Base-by-base conservation (phyloP, 1,140 invertebrate genomes). In the Daktulosphaira vitifoliae region DNA sequence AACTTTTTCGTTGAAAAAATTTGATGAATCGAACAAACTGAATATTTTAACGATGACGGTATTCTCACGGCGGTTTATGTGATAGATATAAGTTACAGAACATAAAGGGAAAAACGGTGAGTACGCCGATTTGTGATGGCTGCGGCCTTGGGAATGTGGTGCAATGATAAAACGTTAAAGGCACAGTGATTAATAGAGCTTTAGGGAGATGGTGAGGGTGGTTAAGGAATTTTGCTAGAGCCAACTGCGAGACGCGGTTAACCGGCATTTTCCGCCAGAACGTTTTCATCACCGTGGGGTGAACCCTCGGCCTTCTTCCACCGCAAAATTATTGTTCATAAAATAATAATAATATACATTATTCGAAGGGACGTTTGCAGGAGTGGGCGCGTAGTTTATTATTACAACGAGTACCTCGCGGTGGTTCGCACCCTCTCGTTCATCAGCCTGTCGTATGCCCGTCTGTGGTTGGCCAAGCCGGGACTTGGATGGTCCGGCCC, bases 401-500 rank as follows among this genome's bases (percentile, higher is more conserved):
- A 13, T 18, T 15, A 22, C 5, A 20, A 48, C 16, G 46, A 42
- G 16, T n/a, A 5, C 23, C 53, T 2, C 37, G 37, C 38, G 3
- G n/a, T 16, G 33, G 39, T 38, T n/a, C 13, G 20, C 11, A 44
- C 7, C 22, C 23, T 2, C 3, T 20, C 22, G 8, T 15, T 8
- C 13, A 2, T 8, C 11, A 25, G 29, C 23, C 38, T n/a, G 38
- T 44, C 53, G 53, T 25, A 56, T 22, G 53, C 38, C 8, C 5
- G 38, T n/a, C 42, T n/a, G 42, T 37, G 56, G 42, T 62, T 62
- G 56, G 56, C 25, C 25, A 25, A 39, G 13, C 25, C 42, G 25
- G n/a, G 56, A n/a, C 18, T 48, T 15, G 13, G 9, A 25, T 23
- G 26, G 56, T 16, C 56, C 56, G 26, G 56, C 56, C 56, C 56